These are phyloP conservation scores for Celastrina argiolus DNA, from an alignment of 2,888 invertebrate genomes.

Conservation along the genomic window DNA sequence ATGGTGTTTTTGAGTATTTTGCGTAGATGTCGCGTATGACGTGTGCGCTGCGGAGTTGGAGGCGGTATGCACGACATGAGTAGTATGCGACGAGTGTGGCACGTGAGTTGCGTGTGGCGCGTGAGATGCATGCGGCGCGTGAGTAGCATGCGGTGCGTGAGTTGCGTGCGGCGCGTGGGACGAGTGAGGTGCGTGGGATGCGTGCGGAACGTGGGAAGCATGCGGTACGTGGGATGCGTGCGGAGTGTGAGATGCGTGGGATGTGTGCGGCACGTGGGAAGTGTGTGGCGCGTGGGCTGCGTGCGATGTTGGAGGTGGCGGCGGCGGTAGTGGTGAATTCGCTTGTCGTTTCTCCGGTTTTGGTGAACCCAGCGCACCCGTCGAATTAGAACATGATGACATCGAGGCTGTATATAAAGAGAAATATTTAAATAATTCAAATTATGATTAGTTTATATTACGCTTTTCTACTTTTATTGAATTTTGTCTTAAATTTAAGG, in stretches of 20 bases:
- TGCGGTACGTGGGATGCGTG: slow-evolving; percentile 27
- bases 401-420: slow-evolving; percentile 73
- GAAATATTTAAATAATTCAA: neutral
- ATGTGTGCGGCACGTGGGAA: slow-evolving; percentile 70
- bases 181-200: slow-evolving; percentile 26
- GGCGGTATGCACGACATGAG: slow-evolving; percentile 28
- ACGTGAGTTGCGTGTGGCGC: slow-evolving; percentile 24
- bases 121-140: slow-evolving; percentile 32
- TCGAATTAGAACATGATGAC: slow-evolving; percentile 84
- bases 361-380: slow-evolving; percentile 88
- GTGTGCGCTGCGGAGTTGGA: slow-evolving; percentile 26
- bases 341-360: slow-evolving; percentile 94
- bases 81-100: slow-evolving; percentile 32
- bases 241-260: slow-evolving; percentile 27
- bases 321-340: slow-evolving; percentile 91
- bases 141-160: slow-evolving; percentile 74
- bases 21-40: slow-evolving; percentile 41
- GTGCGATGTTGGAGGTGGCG: slow-evolving; percentile 48
- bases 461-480: neutral
- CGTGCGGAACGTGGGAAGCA: slow-evolving; percentile 32
- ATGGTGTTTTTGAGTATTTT: slow-evolving; percentile 49
- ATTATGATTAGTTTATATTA: neutral
- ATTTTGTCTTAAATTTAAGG: neutral
- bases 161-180: slow-evolving; percentile 30
- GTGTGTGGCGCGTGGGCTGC: slow-evolving; percentile 42